Percentiles rank a stretch among this genome's conserved stretches.
Evolutionary conservation across 2,888 invertebrate genomes (phyloP).

Genomic region (Cephus runcator): DNA sequence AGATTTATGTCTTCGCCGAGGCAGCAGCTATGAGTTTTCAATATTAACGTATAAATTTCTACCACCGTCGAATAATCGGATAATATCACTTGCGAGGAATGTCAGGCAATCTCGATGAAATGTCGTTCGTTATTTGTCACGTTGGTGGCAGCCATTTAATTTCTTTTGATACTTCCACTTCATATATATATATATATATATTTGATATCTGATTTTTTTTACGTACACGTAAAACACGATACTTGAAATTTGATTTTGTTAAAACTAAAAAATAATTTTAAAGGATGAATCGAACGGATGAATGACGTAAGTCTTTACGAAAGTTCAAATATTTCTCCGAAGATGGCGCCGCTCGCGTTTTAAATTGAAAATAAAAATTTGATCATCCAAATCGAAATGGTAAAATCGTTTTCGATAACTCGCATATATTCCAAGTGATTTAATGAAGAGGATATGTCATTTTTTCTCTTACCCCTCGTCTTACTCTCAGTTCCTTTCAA

Average conservation of each 20-base stretch:
- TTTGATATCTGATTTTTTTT: background rate
- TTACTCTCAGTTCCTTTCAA: background rate
- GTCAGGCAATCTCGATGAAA: background rate
- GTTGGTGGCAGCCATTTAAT: background rate
- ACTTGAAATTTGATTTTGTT: too few species aligned
- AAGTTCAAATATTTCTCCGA: background rate
- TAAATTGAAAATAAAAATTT: background rate
- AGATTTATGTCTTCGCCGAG: conserved; percentile 40
- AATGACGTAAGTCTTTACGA: too few species aligned
- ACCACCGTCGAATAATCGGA: conserved; percentile 23
- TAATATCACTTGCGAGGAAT: background rate
- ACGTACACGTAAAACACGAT: too few species aligned
- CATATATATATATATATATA: too few species aligned
- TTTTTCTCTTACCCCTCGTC: background rate
- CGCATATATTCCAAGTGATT: background rate
- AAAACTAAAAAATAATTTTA: too few species aligned
- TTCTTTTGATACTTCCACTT: too few species aligned
- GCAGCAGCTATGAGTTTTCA: conserved; percentile 22
- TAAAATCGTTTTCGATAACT: background rate
- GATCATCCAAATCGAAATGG: background rate
- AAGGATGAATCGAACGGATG: too few species aligned
- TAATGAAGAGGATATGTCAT: background rate
- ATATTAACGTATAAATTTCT: conserved; percentile 32
- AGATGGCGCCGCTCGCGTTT: background rate
- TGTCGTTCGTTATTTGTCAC: background rate